phyloP scores from a whole-genome alignment of 2,113 vertebrate genomes.

The Zosterops lateralis region DNA sequence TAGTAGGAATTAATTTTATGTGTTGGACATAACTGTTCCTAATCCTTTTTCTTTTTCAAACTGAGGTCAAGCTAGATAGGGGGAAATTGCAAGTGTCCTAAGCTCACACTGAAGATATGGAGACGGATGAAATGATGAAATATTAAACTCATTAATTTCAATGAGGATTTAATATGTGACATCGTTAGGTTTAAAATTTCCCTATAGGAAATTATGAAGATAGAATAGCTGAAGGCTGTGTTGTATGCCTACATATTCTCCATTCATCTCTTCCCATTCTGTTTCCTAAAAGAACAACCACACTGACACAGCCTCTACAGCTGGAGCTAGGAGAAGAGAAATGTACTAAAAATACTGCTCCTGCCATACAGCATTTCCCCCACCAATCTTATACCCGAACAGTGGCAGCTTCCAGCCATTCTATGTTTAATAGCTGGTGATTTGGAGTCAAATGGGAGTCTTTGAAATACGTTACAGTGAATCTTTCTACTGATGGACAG shows the following conservation, averaged over 20 bases:
- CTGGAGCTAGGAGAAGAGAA: neutral
- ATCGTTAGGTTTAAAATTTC: neutral
- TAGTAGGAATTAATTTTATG: neutral
- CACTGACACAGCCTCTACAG: neutral
- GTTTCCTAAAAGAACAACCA: neutral
- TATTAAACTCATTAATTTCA: constrained; percentile 19
- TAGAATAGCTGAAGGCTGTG: neutral
- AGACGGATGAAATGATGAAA: neutral
- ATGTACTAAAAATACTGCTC: neutral
- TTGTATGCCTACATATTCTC: neutral
- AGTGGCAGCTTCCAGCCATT: neutral
- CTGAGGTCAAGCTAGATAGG: neutral
- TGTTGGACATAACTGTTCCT: neutral
- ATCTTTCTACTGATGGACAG: constrained; percentile 11
- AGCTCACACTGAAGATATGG: neutral
- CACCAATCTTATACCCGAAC: neutral
- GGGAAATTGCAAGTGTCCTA: neutral
- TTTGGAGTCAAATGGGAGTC: neutral
- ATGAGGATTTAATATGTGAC: neutral
- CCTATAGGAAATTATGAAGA: neutral
- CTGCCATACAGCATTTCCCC: neutral
- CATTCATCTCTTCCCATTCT: neutral
- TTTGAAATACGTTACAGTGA: constrained; percentile 27
- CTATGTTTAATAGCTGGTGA: neutral
- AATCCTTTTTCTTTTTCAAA: neutral